phyloP scores from a whole-genome alignment of 2,797 vertebrate species.

The Hypotaenidia okinawae region DNA sequence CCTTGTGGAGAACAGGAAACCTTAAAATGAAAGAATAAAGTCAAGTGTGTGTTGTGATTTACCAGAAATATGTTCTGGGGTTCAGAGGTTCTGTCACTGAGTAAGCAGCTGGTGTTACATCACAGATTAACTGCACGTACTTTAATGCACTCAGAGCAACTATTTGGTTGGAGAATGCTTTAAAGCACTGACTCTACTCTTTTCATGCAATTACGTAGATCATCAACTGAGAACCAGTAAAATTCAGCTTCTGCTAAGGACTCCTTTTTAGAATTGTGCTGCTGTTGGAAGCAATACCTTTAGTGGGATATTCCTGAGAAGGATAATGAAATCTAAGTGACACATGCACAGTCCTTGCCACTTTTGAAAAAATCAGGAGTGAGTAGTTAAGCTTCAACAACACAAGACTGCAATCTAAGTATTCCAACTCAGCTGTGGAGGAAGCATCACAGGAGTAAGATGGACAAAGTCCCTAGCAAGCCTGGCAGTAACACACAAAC shows the following conservation, averaged over 20 bases:
- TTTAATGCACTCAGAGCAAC: not conserved
- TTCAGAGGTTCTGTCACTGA: not conserved
- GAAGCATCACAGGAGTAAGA: not conserved
- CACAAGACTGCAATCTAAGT: not conserved
- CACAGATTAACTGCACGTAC: not conserved
- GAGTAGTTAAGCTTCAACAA: not conserved
- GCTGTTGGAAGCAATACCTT: not conserved
- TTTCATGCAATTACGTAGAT: not conserved
- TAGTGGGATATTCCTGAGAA: not conserved
- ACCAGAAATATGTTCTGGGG: not conserved
- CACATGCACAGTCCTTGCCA: not conserved
- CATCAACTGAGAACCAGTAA: not conserved
- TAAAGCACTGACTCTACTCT: not conserved
- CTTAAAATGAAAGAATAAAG: constrained; percentile 71
- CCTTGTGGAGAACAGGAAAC: constrained; percentile 87
- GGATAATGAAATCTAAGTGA: not conserved
- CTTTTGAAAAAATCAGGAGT: not conserved
- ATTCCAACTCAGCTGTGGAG: not conserved
- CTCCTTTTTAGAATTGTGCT: not conserved
- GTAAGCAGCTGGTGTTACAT: not conserved
- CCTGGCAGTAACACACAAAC: not conserved
- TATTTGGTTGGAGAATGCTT: not conserved
- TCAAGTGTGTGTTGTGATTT: not conserved
- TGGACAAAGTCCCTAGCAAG: not conserved
- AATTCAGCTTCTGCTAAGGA: not conserved